phyloP scores from a whole-genome alignment of 2,113 vertebrate genomes.

The Lampris megalopsis region DNA sequence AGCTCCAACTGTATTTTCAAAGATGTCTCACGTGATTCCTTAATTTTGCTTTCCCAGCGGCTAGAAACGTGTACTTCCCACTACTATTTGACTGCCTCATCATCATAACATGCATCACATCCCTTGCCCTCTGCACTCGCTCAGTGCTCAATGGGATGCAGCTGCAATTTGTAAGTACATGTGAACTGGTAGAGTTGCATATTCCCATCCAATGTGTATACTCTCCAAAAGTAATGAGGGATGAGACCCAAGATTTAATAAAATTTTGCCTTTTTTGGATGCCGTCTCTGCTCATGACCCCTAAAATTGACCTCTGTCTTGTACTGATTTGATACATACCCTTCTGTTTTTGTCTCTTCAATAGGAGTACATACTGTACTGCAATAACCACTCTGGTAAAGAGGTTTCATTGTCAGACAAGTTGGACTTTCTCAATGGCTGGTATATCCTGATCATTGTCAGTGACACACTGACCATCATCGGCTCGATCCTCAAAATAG shows the following conservation, averaged over 20 bases:
- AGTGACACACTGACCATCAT: slow-evolving; percentile 89
- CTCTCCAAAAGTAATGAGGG: no score
- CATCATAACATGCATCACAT: slow-evolving; percentile 87
- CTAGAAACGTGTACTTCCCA: slow-evolving; percentile 88
- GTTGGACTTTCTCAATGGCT: slow-evolving; percentile 94
- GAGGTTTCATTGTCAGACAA: slow-evolving; percentile 86
- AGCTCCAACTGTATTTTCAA: neutral
- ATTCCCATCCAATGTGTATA: neutral
- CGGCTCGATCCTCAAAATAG: slow-evolving; percentile 94
- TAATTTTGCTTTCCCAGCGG: slow-evolving; percentile 78
- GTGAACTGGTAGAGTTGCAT: neutral
- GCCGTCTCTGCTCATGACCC: no score
- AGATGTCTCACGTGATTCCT: neutral
- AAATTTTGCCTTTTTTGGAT: no score
- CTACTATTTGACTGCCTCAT: slow-evolving; percentile 92
- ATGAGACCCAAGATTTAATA: no score
- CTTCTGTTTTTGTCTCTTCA: neutral
- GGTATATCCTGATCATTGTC: slow-evolving; percentile 93
- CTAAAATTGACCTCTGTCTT: neutral
- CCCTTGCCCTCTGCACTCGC: slow-evolving; percentile 87
- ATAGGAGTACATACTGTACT: slow-evolving; percentile 90
- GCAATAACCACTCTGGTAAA: slow-evolving; percentile 79
- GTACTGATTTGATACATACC: neutral
- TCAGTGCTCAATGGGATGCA: slow-evolving; percentile 89
- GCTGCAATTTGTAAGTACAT: slow-evolving; percentile 87